Evolutionary conservation across 2,888 invertebrate species (phyloP), one percentile per base, ranked within the genome.

Genomic region (Deladenus siricidicola): DNA sequence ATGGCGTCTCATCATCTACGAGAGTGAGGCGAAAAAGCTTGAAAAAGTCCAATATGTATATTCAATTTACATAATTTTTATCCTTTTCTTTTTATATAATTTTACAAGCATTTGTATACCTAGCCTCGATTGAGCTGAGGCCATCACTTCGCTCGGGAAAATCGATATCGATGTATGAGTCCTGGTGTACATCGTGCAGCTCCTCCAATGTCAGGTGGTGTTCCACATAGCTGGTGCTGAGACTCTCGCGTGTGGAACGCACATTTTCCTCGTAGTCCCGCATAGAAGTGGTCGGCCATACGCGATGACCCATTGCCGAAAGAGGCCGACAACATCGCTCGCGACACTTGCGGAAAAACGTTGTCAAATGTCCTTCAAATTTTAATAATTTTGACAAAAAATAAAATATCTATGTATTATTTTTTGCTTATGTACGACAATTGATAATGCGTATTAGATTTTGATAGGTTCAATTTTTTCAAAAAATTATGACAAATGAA

Each of bases 1-100:
- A 93, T 99, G 98, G 98, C 85, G 98, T 72, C 85, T 99, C 78
- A 85, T 99, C 68, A 96, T 99, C 77, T 99, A 96, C 83, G 98
- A 99, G 85, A 90, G 94, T 73, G 96, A 98, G 52, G 70, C 69
- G 21, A 70, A 72, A 30, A 56, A 60, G n/a, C 56, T 65, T n/a
- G n/a, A n/a, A n/a, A n/a, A n/a, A n/a, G n/a, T n/a, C n/a, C n/a
- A n/a, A n/a, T n/a, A n/a, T n/a, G n/a, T n/a, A n/a, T n/a, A n/a
- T n/a, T n/a, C n/a, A n/a, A n/a, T n/a, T n/a, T n/a, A n/a, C n/a
- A n/a, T n/a, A n/a, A n/a, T n/a, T n/a, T n/a, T n/a, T n/a, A n/a
- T n/a, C n/a, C n/a, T n/a, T n/a, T n/a, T n/a, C n/a, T n/a, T n/a
- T n/a, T 34, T 34, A 34, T 34, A 34, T 34, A 6, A 34, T 34